Evolutionary conservation across 2,888 invertebrate species (phyloP).

Genomic region (Eledone cirrhosa): DNA sequence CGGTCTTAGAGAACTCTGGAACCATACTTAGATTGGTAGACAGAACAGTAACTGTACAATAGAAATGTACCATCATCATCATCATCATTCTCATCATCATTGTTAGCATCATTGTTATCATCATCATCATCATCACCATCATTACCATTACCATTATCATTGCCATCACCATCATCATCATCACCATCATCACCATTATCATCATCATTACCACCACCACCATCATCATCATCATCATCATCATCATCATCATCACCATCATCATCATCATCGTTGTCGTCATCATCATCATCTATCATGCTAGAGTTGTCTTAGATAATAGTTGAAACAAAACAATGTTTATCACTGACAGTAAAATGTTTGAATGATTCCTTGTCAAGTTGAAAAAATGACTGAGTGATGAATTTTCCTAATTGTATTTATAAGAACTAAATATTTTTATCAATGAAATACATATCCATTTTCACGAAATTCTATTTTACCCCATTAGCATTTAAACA

Average conservation of each 20-base stretch:
- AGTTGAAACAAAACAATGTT: no score
- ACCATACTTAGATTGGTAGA: no score
- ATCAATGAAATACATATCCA: no score
- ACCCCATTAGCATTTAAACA: no score
- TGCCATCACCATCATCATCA: background rate
- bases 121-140: background rate
- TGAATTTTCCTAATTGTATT: no score
- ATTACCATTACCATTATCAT: background rate
- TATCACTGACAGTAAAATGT: no score
- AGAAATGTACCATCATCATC: background rate
- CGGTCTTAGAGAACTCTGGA: no score
- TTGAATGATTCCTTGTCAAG: no score
- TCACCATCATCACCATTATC: background rate
- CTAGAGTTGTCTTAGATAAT: background rate
- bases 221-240: background rate
- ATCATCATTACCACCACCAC: background rate
- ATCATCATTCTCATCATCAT: background rate
- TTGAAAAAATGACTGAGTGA: no score
- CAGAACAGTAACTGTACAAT: background rate
- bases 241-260: background rate
- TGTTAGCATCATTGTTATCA: background rate
- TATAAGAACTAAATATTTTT: no score
- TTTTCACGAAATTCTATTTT: no score
- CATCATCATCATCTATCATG: background rate
- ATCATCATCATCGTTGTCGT: background rate